These are phyloP conservation scores for Nematopogon swammerdamellus DNA, from an alignment of 2,888 invertebrate species.

Conservation along the genomic window DNA sequence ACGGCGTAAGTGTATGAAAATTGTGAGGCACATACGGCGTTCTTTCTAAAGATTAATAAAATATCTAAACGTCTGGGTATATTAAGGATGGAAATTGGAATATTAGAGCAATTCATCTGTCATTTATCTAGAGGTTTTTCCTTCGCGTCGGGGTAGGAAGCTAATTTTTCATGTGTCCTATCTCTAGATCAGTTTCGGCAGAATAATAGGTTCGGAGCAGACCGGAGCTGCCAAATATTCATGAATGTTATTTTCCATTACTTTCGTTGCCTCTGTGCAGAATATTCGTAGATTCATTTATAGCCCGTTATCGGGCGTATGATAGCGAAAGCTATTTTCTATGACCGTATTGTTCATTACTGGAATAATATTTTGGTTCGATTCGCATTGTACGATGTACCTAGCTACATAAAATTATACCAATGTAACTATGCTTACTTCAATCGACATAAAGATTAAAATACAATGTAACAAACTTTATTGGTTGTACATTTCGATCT, in stretches of 20 bases:
- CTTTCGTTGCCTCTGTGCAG: conserved; percentile 6
- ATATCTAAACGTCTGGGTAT: conserved; percentile 9
- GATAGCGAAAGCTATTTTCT: neutral
- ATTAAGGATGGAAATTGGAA: conserved; percentile 26
- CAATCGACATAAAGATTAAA: no score
- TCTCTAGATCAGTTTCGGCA: no score
- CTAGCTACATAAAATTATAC: no score
- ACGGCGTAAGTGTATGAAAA: conserved; percentile 18
- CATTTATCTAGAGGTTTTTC: neutral
- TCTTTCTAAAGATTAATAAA: conserved; percentile 10
- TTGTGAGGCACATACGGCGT: conserved; percentile 13
- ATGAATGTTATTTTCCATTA: conserved; percentile 30
- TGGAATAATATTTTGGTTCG: no score
- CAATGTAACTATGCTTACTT: no score
- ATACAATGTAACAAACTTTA: no score
- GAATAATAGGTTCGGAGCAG: no score
- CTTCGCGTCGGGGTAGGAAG: neutral
- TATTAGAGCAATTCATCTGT: conserved; percentile 28
- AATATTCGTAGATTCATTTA: no score
- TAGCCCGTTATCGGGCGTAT: neutral
- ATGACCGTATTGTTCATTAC: neutral
- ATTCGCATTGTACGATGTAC: no score
- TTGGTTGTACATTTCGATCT: no score
- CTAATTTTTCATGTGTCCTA: neutral
- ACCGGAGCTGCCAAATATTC: conserved; percentile 11